Conservation (phyloP, 2,797 vertebrate genomes). For the Sebastes hubbsi region DNA sequence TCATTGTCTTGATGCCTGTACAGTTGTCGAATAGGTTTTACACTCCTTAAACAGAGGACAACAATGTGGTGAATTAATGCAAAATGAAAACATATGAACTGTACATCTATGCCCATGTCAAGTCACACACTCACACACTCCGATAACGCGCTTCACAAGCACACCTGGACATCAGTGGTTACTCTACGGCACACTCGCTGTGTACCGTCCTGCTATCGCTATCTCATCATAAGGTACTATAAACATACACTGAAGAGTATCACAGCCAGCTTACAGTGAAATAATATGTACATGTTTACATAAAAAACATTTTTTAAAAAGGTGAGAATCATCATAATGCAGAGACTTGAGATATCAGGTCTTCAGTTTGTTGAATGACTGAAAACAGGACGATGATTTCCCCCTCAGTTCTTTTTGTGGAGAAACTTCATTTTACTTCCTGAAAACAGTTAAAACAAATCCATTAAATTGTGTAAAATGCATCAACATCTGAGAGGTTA, state of each 20-base stretch:
- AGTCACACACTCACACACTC: constrained; percentile 59
- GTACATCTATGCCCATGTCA: constrained; percentile 72
- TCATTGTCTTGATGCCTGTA: constrained; percentile 82
- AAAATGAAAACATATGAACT: constrained; percentile 71
- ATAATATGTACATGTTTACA: constrained; percentile 91
- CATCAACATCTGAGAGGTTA: not conserved
- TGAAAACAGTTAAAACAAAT: constrained; percentile 68
- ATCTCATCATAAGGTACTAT: constrained; percentile 89
- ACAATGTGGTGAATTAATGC: constrained; percentile 72
- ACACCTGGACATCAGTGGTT: constrained; percentile 87
- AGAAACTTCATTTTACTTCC: constrained; percentile 99
- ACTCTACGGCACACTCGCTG: constrained; percentile 83
- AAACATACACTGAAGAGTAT: constrained; percentile 82
- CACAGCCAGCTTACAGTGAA: constrained; percentile 86
- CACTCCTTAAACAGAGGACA: constrained; percentile 72
- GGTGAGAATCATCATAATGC: constrained; percentile 45
- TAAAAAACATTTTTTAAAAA: not conserved
- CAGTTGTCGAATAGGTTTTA: constrained; percentile 70
- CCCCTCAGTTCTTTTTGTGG: constrained; percentile 95
- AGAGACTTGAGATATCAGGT: constrained; percentile 31
- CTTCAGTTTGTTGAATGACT: constrained; percentile 29
- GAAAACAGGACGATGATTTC: constrained; percentile 37
- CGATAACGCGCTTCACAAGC: constrained; percentile 64
- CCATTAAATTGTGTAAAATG: not conserved
- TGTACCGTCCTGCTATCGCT: constrained; percentile 85